Conservation (phyloP, 2,888 invertebrate genomes). For the Uropetala carovei region DNA sequence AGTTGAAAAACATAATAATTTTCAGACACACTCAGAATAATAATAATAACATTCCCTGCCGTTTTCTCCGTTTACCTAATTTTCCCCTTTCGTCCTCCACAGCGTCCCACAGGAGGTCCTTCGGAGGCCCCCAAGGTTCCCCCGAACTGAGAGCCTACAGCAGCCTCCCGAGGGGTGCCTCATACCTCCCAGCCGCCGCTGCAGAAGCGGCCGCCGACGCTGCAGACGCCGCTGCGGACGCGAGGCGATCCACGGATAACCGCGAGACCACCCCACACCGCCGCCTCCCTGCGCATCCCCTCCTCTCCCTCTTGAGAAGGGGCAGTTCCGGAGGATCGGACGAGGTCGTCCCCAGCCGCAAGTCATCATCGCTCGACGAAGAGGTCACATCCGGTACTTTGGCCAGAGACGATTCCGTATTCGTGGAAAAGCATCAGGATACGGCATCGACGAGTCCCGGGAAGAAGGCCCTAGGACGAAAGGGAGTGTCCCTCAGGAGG, state of each 20-base stretch:
- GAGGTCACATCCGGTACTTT: not conserved
- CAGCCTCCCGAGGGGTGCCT: conserved; percentile 77
- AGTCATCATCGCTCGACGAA: conserved; percentile 31
- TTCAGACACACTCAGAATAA: no score
- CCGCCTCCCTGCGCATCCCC: conserved; percentile 26
- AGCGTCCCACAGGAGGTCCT: conserved; percentile 52
- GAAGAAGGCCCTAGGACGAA: not conserved
- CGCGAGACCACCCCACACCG: conserved; percentile 10
- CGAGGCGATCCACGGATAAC: not conserved
- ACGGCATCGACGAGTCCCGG: not conserved
- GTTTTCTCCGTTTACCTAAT: not conserved
- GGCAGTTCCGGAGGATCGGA: conserved; percentile 29
- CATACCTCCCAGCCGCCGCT: conserved; percentile 66
- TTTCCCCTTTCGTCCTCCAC: conserved; percentile 25
- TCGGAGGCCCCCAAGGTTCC: conserved; percentile 75
- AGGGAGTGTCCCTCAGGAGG: conserved; percentile 32
- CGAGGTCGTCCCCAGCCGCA: not conserved
- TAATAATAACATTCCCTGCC: no score
- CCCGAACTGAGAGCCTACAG: conserved; percentile 79
- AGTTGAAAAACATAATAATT: no score
- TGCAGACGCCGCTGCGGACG: conserved; percentile 67
- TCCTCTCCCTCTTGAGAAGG: conserved; percentile 32
- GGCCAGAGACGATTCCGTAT: not conserved
- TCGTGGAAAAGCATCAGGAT: not conserved
- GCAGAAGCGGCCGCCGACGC: conserved; percentile 66